Percentiles rank a stretch among this genome's conserved stretches.
These are phyloP conservation scores for Andrena fulva DNA, from an alignment of 2,888 invertebrate species.

Conservation along the genomic window DNA sequence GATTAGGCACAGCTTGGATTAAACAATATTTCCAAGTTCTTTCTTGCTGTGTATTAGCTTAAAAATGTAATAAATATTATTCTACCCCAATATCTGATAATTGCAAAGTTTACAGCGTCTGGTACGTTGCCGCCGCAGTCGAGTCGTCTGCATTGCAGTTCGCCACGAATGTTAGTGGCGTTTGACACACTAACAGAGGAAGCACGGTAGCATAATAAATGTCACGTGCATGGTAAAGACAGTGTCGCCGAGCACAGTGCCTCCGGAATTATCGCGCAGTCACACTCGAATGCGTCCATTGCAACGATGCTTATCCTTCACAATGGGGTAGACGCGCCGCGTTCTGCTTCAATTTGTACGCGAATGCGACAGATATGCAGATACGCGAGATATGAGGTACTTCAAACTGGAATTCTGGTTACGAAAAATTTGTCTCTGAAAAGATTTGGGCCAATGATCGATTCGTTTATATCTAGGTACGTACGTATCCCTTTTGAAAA, in stretches of 20 bases:
- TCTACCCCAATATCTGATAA: conserved; percentile 15
- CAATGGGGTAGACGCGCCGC: not conserved
- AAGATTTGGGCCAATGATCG: too few relatives aligned
- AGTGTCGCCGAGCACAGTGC: conserved; percentile 29
- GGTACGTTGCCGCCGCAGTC: conserved; percentile 45
- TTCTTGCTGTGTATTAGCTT: not conserved
- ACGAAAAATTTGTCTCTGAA: too few relatives aligned
- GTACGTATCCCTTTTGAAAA: not conserved
- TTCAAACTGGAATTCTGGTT: not conserved
- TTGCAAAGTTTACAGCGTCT: not conserved
- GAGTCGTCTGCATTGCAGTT: conserved; percentile 63
- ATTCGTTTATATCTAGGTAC: too few relatives aligned
- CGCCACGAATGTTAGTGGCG: conserved; percentile 35
- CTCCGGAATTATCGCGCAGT: conserved; percentile 46
- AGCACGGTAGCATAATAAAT: conserved; percentile 59
- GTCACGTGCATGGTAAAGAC: conserved; percentile 53
- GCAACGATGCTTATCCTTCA: conserved; percentile 8
- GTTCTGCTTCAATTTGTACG: conserved; percentile 24
- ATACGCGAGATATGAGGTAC: not conserved
- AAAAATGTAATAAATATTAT: not conserved
- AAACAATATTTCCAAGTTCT: not conserved
- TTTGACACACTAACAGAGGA: conserved; percentile 54
- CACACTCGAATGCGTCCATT: conserved; percentile 31
- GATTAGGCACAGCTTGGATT: too few relatives aligned
- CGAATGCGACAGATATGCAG: conserved; percentile 14